Percentiles rank a stretch among this genome's conserved stretches.
These are phyloP conservation scores for Phenganax subtilis DNA, from an alignment of 92 coral and sea anemone species.

Conservation along the genomic window DNA sequence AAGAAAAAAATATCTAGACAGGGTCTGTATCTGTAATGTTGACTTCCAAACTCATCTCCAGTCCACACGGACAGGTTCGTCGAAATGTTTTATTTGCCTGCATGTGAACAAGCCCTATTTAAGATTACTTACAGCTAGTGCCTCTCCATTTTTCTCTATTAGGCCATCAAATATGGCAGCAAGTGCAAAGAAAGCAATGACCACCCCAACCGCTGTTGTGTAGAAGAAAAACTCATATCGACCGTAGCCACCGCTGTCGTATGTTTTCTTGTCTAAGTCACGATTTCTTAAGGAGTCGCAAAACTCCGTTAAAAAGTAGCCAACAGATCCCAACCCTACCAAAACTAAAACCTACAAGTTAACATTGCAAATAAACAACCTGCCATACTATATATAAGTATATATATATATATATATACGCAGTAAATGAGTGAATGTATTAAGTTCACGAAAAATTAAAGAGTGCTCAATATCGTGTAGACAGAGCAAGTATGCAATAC, in stretches of 20 bases:
- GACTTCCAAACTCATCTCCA: no score
- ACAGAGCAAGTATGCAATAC: no score
- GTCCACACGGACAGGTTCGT: no score
- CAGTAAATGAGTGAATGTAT: no score
- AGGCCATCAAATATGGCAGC: not conserved
- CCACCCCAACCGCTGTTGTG: not conserved
- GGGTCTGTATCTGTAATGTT: no score
- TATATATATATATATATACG: no score
- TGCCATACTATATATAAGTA: no score
- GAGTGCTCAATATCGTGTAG: no score
- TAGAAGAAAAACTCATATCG: not conserved
- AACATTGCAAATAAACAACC: not conserved
- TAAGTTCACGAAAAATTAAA: no score
- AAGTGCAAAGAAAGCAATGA: not conserved
- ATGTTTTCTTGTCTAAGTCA: not conserved
- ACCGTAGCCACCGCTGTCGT: not conserved
- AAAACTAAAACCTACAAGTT: not conserved
- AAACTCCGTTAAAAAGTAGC: not conserved
- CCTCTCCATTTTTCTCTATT: not conserved
- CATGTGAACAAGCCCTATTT: no score
- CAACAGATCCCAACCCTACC: not conserved
- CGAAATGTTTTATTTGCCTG: no score
- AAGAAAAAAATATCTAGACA: no score
- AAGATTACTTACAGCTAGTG: not conserved
- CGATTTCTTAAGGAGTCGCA: not conserved